These are phyloP conservation scores for Bombus superbus DNA, from an alignment of 1,140 invertebrate genomes.

Conservation along the genomic window DNA sequence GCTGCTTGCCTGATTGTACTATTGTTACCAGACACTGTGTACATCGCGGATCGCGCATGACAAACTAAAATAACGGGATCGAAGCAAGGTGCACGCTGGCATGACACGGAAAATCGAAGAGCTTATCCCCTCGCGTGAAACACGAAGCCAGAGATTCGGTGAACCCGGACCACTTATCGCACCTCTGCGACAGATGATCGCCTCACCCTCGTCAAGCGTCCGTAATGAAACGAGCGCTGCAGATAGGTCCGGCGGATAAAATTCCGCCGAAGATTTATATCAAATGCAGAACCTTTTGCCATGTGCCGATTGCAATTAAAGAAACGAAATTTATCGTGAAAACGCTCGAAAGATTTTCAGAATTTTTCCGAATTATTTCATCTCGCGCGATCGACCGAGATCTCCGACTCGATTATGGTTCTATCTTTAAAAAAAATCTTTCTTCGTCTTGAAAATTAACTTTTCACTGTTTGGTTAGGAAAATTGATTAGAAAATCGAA, in stretches of 20 bases:
- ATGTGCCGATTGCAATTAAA: neutral
- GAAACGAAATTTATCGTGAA: neutral
- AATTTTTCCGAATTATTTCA: neutral
- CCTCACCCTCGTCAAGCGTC: neutral
- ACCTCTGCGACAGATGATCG: neutral
- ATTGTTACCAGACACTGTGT: neutral
- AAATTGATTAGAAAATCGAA: neutral
- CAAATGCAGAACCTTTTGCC: neutral
- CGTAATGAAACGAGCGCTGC: neutral
- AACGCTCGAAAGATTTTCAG: neutral
- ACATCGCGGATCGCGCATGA: neutral
- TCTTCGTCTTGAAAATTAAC: neutral
- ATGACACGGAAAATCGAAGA: neutral
- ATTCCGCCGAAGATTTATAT: constrained; percentile 21
- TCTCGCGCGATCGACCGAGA: neutral
- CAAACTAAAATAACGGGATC: neutral
- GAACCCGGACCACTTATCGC: constrained; percentile 18
- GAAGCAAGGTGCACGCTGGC: neutral
- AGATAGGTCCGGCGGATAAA: neutral
- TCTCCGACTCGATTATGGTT: neutral
- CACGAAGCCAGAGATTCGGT: neutral
- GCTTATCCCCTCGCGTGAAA: neutral
- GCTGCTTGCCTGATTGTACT: too few relatives aligned
- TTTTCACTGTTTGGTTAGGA: neutral
- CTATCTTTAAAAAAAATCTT: neutral